Evolutionary conservation across 1,140 invertebrate genomes (phyloP).

Genomic region (Hydropsyche tenuis): DNA sequence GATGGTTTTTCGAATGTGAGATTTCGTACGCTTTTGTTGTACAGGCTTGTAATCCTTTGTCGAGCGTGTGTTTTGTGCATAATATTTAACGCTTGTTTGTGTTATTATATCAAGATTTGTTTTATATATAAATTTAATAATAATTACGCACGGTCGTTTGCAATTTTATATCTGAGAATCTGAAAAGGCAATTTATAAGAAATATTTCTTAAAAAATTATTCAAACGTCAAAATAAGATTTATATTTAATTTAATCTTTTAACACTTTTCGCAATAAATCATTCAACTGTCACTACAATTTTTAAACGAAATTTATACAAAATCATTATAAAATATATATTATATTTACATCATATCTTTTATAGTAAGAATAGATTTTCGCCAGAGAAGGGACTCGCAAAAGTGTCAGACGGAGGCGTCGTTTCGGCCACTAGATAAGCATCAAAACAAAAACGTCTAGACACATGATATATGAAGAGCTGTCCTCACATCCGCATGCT

Average conservation of each 20-base stretch:
- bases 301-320: background rate
- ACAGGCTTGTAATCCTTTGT: no score
- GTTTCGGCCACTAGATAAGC: background rate
- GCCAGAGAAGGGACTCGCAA: background rate
- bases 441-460: conserved; percentile 11
- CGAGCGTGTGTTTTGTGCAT: background rate
- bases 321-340: background rate
- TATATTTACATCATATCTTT: background rate
- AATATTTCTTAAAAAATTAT: no score
- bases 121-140: no score
- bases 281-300: background rate
- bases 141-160: no score
- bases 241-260: no score
- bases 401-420: conserved; percentile 3
- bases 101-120: no score
- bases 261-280: background rate
- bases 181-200: no score
- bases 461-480: background rate
- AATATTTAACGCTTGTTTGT: no score
- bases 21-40: background rate
- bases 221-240: no score
- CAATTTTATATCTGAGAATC: no score
- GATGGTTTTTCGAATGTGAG: background rate
- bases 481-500: background rate
- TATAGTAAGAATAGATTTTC: background rate